Base-by-base conservation (phyloP, 1,140 invertebrate species). In the Ganaspis sp. region DNA sequence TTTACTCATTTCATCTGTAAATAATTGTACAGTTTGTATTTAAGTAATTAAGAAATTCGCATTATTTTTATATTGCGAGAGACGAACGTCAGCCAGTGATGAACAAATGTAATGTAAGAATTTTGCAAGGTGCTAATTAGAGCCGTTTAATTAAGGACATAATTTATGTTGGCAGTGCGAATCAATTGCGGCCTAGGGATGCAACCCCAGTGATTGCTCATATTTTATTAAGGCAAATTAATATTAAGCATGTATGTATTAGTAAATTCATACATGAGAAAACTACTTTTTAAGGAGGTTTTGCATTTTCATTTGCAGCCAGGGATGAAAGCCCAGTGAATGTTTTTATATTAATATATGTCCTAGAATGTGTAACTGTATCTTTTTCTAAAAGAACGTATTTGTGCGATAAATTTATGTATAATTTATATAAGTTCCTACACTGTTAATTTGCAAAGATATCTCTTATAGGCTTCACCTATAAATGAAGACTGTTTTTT, bases 11-110 rank as follows among this genome's bases (percentile, higher is more conserved):
- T 73, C 45, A 69, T 4, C 12, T 77, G 70, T 77, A 71, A 78
- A 74, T 71, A 72, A 9, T 37, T 40, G 58, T 64, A 64, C 26
- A 64, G 58, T 34, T 29, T 64, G 26, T 9, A 23, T 58, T 58
- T 58, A 54, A 58, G 23, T 23, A 2, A 12, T 58, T 26, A 58
- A 15, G 3, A 15, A n/a, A 1, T 45, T 45, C 38, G 38, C 11
- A 15, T 0, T 45, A 45, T 45, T 45, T 45, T 45, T 37, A 70
- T 70, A 26, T 12, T 70, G 73, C 40, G 72, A 76, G 76, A 76
- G 79, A 83, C 81, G 79, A 81, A 83, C 75, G 72, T 58, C 64
- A 75, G 76, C 79, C 83, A 83, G 80, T 83, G 83, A 81, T 77
- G 2, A 37, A n/a, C 9, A 69, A 21, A 69, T 21, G n/a, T 37